Conservation (phyloP, 2,113 vertebrate genomes). For the Lophius piscatorius region DNA sequence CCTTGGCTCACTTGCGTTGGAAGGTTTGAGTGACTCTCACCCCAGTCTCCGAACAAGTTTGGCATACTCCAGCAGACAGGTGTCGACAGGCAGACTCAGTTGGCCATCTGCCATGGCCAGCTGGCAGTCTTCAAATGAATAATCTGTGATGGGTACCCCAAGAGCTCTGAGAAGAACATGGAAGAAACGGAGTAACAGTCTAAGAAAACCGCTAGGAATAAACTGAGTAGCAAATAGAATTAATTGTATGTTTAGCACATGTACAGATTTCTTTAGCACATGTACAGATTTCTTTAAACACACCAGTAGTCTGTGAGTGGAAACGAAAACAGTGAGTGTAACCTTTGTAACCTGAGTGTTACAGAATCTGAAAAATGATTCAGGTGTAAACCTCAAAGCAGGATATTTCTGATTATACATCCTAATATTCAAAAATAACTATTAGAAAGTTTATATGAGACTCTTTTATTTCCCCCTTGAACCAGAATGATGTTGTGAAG, state of each 20-base stretch:
- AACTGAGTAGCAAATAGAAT: neutral
- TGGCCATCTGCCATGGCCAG: constrained; percentile 94
- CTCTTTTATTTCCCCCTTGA: too few relatives aligned
- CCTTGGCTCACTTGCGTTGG: constrained; percentile 17
- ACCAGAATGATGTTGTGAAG: too few relatives aligned
- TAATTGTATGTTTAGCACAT: neutral
- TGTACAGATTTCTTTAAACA: too few relatives aligned
- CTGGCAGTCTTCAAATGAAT: constrained; percentile 98
- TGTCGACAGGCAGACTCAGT: constrained; percentile 90
- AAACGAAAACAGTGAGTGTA: too few relatives aligned
- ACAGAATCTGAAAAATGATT: neutral
- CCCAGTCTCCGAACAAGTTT: constrained; percentile 92
- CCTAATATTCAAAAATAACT: too few relatives aligned
- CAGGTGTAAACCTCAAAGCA: neutral
- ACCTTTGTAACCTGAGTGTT: neutral
- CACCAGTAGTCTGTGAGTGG: too few relatives aligned
- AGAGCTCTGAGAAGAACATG: constrained; percentile 83
- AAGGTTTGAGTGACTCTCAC: constrained; percentile 82
- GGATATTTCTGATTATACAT: too few relatives aligned
- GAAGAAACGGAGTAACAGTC: constrained; percentile 30
- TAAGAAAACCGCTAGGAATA: constrained; percentile 38
- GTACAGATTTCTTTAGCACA: too few relatives aligned
- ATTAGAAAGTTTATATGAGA: too few relatives aligned
- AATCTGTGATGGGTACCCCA: constrained; percentile 93
- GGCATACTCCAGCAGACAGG: constrained; percentile 93